These are phyloP conservation scores for Euplagia quadripunctaria DNA, from an alignment of 2,888 invertebrate genomes.

Conservation along the genomic window DNA sequence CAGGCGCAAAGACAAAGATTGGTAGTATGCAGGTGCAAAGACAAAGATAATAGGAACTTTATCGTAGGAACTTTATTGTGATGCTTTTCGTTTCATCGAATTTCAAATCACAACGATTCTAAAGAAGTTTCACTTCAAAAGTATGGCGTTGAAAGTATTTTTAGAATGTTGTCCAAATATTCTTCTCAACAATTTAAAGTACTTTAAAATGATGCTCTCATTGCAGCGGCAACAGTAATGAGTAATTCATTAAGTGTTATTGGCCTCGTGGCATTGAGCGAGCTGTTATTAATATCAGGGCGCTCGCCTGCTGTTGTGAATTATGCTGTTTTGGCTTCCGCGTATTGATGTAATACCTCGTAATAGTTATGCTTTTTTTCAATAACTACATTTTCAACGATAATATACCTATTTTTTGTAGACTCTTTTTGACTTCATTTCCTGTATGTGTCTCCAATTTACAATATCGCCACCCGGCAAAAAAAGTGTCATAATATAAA, in stretches of 20 bases:
- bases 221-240: slow-evolving; percentile 62
- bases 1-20: too few relatives aligned
- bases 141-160: neutral
- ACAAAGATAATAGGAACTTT: too few relatives aligned
- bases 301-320: slow-evolving; percentile 34
- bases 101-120: too few relatives aligned
- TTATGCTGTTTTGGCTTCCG: slow-evolving; percentile 66
- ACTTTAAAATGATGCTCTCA: slow-evolving; percentile 36
- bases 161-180: neutral
- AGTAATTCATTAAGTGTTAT: slow-evolving; percentile 79
- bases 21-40: too few relatives aligned
- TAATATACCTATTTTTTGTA: neutral
- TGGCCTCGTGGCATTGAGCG: slow-evolving; percentile 85
- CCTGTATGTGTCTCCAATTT: too few relatives aligned
- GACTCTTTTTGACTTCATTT: too few relatives aligned
- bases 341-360: slow-evolving; percentile 61
- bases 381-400: neutral
- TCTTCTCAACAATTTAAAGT: neutral
- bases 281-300: slow-evolving; percentile 52
- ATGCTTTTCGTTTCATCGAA: too few relatives aligned
- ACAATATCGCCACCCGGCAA: too few relatives aligned
- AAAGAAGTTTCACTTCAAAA: too few relatives aligned
- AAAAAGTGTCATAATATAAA: too few relatives aligned
- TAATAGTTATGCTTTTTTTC: slow-evolving; percentile 45
- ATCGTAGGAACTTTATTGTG: too few relatives aligned